Percentiles rank a stretch among this genome's conserved stretches.
Evolutionary conservation across 2,888 invertebrate genomes (phyloP).

Genomic region (Calephelis perditalis): DNA sequence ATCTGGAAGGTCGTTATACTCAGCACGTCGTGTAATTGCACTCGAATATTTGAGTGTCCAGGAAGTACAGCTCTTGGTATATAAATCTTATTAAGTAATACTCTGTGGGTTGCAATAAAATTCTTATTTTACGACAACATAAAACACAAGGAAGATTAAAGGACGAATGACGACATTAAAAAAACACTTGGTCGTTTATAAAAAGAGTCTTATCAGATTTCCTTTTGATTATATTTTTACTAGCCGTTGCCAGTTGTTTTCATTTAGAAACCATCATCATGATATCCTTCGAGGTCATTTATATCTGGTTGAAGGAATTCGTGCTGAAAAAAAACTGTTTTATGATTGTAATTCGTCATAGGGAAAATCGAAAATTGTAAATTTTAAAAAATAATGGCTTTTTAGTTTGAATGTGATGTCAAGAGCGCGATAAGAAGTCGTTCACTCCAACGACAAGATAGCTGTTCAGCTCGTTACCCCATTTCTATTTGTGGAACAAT

Average conservation of each 20-base stretch:
- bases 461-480: constrained; percentile 32
- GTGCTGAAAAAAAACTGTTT: too few species aligned
- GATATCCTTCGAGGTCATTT: too few species aligned
- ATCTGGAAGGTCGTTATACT: constrained; percentile 19
- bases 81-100: constrained; percentile 8
- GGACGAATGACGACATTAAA: background rate
- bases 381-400: constrained; percentile 30
- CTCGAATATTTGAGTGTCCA: constrained; percentile 22
- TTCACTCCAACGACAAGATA: constrained; percentile 56
- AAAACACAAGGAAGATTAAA: background rate
- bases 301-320: too few species aligned
- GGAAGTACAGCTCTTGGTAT: constrained; percentile 23
- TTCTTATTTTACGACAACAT: constrained; percentile 4
- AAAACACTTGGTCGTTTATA: too few species aligned
- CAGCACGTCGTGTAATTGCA: constrained; percentile 19
- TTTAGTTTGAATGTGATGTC: constrained; percentile 52
- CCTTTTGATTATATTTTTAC: too few species aligned
- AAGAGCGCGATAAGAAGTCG: constrained; percentile 64
- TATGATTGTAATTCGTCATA: too few species aligned
- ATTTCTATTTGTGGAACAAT: constrained; percentile 60
- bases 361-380: too few species aligned
- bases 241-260: too few species aligned
- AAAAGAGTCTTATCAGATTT: too few species aligned
- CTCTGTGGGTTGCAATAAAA: background rate
- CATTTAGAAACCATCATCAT: too few species aligned